These are phyloP conservation scores for Himalopsyche anomala DNA, from an alignment of 2,888 invertebrate species.

Conservation along the genomic window DNA sequence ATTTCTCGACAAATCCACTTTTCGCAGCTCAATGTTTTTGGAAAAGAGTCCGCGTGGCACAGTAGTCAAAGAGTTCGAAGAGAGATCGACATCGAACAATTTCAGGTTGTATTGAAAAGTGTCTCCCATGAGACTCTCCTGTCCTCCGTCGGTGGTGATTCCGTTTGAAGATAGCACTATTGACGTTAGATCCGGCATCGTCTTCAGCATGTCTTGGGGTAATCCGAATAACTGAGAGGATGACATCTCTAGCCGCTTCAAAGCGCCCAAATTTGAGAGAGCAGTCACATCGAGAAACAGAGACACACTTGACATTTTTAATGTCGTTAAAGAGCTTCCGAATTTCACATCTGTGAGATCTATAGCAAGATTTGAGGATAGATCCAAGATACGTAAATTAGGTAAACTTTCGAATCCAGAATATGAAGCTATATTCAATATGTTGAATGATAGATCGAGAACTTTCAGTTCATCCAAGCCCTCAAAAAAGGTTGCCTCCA, in stretches of 20 bases:
- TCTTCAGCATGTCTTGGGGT: constrained; percentile 3
- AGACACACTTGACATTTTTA: not conserved
- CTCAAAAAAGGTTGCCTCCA: constrained; percentile 43
- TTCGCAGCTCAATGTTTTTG: not conserved
- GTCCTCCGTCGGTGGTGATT: not conserved
- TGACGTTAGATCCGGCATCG: not conserved
- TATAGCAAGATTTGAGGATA: not conserved
- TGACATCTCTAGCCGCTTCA: constrained; percentile 22
- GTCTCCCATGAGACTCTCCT: not conserved
- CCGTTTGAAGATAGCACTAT: constrained; percentile 35
- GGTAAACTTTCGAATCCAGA: not conserved
- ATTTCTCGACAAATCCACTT: constrained; percentile 47
- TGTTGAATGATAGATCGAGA: constrained; percentile 54
- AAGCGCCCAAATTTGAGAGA: not conserved
- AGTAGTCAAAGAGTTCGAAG: not conserved
- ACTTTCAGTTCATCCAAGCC: constrained; percentile 36
- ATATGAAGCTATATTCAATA: not conserved
- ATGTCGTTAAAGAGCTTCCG: constrained; percentile 14
- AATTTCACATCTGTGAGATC: constrained; percentile 37
- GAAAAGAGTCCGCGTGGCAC: not conserved
- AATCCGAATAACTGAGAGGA: not conserved
- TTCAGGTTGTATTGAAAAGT: not conserved
- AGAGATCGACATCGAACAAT: not conserved
- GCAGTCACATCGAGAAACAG: not conserved
- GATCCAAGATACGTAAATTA: constrained; percentile 50